Evolutionary conservation across 2,113 vertebrate genomes (phyloP).

Genomic region (Tragelaphus buxtoni): DNA sequence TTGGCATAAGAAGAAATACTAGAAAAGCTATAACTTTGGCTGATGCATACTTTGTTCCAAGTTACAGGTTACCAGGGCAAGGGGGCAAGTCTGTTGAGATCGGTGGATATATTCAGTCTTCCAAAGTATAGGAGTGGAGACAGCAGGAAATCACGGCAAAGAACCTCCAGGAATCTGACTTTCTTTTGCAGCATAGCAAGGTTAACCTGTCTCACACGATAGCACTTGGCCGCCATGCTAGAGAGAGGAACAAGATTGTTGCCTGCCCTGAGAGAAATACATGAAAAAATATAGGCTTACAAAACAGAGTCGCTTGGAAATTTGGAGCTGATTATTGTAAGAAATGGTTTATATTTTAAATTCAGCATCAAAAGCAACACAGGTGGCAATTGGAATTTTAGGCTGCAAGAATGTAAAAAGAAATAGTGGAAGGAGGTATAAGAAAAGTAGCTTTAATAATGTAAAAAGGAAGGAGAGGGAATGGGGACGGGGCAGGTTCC

Average conservation of each 20-base stretch:
- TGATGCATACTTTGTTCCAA: not conserved
- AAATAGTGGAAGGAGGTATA: not conserved
- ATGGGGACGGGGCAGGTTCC: not conserved
- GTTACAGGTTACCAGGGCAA: not conserved
- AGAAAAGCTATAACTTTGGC: not conserved
- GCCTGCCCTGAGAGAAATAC: not conserved
- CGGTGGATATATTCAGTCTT: not conserved
- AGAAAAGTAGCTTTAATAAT: slow-evolving; percentile 68
- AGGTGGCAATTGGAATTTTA: slow-evolving; percentile 31
- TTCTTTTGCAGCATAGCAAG: not conserved
- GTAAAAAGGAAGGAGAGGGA: slow-evolving; percentile 54
- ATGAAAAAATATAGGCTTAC: not conserved
- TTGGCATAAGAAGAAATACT: not conserved
- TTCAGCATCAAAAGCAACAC: not conserved
- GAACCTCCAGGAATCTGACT: not conserved
- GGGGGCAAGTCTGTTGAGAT: not conserved
- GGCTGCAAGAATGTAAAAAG: not conserved
- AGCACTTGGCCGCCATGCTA: not conserved
- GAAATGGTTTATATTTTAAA: not conserved
- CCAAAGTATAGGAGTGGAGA: not conserved
- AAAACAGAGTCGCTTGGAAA: not conserved
- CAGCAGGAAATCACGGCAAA: not conserved
- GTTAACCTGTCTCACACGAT: not conserved
- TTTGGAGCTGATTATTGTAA: not conserved
- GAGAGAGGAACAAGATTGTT: not conserved